Base-by-base conservation (phyloP, 2,888 invertebrate species). In the Drosophila ezoana region DNA sequence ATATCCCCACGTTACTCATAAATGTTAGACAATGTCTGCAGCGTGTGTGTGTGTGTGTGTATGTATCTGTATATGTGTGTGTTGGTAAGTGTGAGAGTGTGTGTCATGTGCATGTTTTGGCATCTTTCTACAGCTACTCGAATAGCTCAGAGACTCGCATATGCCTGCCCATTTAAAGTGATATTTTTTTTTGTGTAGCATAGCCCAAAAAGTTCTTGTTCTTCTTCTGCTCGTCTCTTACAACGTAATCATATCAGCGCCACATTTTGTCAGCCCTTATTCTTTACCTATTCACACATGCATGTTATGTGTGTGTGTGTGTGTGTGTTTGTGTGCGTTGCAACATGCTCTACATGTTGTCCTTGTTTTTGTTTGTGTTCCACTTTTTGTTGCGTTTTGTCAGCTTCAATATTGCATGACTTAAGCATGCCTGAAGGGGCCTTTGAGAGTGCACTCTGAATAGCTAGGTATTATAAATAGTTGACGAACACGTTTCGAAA, bases 1-100 rank as follows among this genome's bases (percentile, higher is more conserved):
- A 83, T 88, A 86, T 63, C 43, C 80, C 88, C 85, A 59, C 76
- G 72, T 68, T 70, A 82, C 89, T 88, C 83, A 83, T 86, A 83
- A 88, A 73, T 76, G 83, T 79, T 73, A 79, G 83, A 83, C 87
- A 88, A 82, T 79, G 73, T 88, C 71, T 70, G 67, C 62, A 63
- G 53, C 40, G 45, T 48, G 62, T 43, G 16, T 13, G 51, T 28
- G 41, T 41, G n/a, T 20, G 45, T 20, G 9, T 8, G 56, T 9
- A 28, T 14, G 28, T 32, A 11, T 20, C 35, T 8, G 53, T 32
- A 11, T 20, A 38, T 8, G 53, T 57, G 52, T 76, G 73, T 38
- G 20, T 16, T 48, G 54, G 62, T 56, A 56, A 62, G 61, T 76
- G 65, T 58, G 60, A 65, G 64, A 6, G 52, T 65, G 66, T 81